Percentiles rank a stretch among this genome's conserved stretches.
These are phyloP conservation scores for Campylorhamphus procurvoides DNA, from an alignment of 2,113 vertebrate species.

Conservation along the genomic window DNA sequence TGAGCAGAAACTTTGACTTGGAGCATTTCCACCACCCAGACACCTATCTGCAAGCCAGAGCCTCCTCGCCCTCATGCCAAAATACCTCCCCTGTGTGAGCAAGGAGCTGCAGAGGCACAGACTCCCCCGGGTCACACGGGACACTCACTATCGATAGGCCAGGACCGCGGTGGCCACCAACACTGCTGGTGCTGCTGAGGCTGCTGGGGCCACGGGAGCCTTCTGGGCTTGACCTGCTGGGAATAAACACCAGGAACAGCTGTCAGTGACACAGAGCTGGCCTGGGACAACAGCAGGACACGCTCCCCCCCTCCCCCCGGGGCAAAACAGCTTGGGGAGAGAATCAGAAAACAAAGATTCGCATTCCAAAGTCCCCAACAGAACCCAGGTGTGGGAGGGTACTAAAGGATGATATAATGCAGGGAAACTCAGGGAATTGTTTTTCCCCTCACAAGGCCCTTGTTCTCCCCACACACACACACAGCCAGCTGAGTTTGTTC, in stretches of 20 bases:
- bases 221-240: slow-evolving; percentile 73
- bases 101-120: neutral
- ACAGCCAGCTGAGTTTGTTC: accelerated
- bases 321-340: neutral
- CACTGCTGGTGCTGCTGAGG: slow-evolving; percentile 74
- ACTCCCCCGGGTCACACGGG: accelerated
- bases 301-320: accelerated
- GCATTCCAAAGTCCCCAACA: neutral
- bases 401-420: accelerated
- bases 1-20: neutral
- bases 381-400: neutral
- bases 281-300: accelerated
- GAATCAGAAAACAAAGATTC: too few species aligned
- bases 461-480: neutral
- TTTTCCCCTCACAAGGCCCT: neutral
- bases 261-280: neutral
- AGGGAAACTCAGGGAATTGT: neutral
- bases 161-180: slow-evolving; percentile 86
- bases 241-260: neutral
- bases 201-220: slow-evolving; percentile 9
- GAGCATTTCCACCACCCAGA: neutral
- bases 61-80: neutral
- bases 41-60: accelerated
- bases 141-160: slow-evolving; percentile 90
- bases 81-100: accelerated